Evolutionary conservation across 2,888 invertebrate species (phyloP), one percentile per base, ranked within the genome.

Genomic region (Barypeithes pellucidus): DNA sequence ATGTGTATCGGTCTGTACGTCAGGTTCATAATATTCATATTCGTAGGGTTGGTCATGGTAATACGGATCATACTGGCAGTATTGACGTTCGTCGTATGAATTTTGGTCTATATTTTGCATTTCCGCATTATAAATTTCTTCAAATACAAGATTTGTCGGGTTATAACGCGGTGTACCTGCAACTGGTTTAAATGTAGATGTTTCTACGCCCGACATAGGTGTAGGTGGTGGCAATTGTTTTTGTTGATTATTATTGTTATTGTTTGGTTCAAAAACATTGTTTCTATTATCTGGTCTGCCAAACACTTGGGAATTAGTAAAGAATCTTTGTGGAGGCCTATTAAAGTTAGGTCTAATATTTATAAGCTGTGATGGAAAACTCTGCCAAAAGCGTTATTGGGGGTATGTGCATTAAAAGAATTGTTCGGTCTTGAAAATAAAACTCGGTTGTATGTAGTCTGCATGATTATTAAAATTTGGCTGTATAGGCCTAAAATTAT

Each of bases 311-410:
- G 54, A 54, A 54, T 54, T 47, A 4, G 65, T 65, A 22, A 29
- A 29, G 18, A 29, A 66, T 24, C 36, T 66, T 2, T 39, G 9
- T 39, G 9, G 9, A 9, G 9, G 39, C 39, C 4, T 39, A 39
- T 39, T 39, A 39, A 45, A 45, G 22, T 66, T 66, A 4, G 66
- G 54, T 36, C 39, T 50, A 20, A 54, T 52, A 18, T 20, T 16
- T 20, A 66, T 54, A 11, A 54, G 66, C 24, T 66, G 66, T 18
- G 41, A 66, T 8, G 66, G 52, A 52, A 66, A 66, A 11, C 29
- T 20, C 2, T 12, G 61, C 43, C 33, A 36, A 59, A 59, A 12
- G 5, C n/a, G 11, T 60, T 60, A n/a, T 39, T 41, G 20, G 18
- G 16, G 1, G 47, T 47, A 22, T 33, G 47, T 16, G 1, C 11